Evolutionary conservation across 2,888 invertebrate species (phyloP).

Genomic region (Xestia rhomboidea): DNA sequence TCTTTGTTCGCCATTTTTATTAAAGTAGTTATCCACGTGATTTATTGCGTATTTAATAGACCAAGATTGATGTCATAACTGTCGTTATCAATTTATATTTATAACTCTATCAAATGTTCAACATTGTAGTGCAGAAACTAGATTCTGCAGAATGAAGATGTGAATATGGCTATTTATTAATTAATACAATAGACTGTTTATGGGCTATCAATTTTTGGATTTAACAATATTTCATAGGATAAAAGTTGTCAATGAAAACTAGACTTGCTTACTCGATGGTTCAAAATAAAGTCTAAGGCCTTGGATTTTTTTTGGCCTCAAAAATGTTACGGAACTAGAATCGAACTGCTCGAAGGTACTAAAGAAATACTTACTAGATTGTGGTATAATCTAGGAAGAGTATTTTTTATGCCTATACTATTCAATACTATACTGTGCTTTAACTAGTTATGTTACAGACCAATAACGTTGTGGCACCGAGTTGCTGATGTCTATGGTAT

Average conservation of each 20-base stretch:
- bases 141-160: neutral
- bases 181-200: neutral
- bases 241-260: neutral
- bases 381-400: no score
- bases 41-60: conserved; percentile 36
- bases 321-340: neutral
- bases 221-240: neutral
- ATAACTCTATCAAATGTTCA: conserved; percentile 30
- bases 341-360: no score
- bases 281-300: neutral
- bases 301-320: no score
- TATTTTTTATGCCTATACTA: no score
- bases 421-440: no score
- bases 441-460: no score
- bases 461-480: no score
- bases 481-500: no score
- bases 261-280: neutral
- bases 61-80: conserved; percentile 38
- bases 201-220: neutral
- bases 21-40: conserved; percentile 25
- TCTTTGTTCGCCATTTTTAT: conserved; percentile 8
- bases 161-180: neutral
- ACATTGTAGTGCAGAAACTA: conserved; percentile 12
- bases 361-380: no score
- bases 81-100: conserved; percentile 42